Evolutionary conservation across 1,140 invertebrate genomes (phyloP).

Genomic region (Eumeta japonica): DNA sequence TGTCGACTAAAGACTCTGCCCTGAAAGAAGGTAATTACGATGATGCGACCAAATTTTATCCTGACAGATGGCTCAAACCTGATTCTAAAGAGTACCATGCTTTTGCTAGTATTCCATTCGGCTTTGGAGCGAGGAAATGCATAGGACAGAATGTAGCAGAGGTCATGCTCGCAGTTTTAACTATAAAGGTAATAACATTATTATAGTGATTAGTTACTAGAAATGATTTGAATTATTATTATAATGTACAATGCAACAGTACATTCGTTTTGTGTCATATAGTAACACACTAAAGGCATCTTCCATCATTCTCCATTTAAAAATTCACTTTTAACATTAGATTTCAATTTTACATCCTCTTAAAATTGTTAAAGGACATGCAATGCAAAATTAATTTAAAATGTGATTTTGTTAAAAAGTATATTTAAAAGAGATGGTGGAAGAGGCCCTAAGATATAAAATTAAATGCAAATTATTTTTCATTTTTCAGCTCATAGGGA

Average conservation of each 20-base stretch:
- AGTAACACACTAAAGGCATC: background rate
- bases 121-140: slow-evolving; percentile 61
- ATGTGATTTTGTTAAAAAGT: too few relatives aligned
- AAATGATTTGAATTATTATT: too few relatives aligned
- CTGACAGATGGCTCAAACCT: slow-evolving; percentile 67
- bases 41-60: slow-evolving; percentile 66
- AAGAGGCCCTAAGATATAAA: too few relatives aligned
- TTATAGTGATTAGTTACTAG: too few relatives aligned
- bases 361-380: too few relatives aligned
- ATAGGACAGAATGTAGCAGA: slow-evolving; percentile 62
- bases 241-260: slow-evolving; percentile 2
- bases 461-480: slow-evolving; percentile 4
- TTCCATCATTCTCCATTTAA: too few relatives aligned
- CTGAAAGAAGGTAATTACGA: slow-evolving; percentile 70
- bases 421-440: too few relatives aligned
- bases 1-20: slow-evolving; percentile 68
- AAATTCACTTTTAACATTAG: too few relatives aligned
- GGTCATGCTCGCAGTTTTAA: slow-evolving; percentile 57
- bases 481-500: slow-evolving; percentile 56
- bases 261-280: slow-evolving; percentile 8
- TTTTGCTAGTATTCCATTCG: slow-evolving; percentile 63
- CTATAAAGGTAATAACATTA: slow-evolving; percentile 58
- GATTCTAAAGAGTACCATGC: slow-evolving; percentile 42
- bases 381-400: too few relatives aligned
- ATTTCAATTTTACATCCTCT: too few relatives aligned